phyloP scores from a whole-genome alignment of 2,113 vertebrate species.

The Hemicordylus capensis region DNA sequence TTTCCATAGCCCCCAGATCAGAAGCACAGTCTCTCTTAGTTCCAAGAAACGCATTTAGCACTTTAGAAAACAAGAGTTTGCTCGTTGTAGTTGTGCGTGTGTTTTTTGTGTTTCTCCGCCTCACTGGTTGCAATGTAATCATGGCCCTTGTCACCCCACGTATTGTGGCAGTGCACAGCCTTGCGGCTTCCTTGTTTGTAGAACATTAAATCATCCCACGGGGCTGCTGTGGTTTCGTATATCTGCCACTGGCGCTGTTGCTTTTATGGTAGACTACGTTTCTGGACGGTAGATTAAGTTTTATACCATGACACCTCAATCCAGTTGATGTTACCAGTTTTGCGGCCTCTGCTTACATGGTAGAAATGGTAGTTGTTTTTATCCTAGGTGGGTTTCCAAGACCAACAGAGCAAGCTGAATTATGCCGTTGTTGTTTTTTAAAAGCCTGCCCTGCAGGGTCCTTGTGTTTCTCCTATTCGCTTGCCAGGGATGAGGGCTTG shows the following conservation, averaged over 20 bases:
- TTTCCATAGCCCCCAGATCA: background rate
- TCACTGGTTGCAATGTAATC: slow-evolving; percentile 25
- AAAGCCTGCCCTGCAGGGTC: background rate
- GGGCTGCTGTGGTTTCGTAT: slow-evolving; percentile 26
- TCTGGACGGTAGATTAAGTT: slow-evolving; percentile 44
- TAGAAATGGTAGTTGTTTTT: background rate
- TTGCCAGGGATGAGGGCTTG: background rate
- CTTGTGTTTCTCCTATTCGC: background rate
- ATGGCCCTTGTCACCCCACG: slow-evolving; percentile 5
- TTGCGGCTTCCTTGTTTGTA: slow-evolving; percentile 34
- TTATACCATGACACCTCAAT: slow-evolving; percentile 32
- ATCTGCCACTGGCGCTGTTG: slow-evolving; percentile 8
- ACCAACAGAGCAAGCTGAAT: background rate
- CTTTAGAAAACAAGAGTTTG: slow-evolving; percentile 10
- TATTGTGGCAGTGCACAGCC: slow-evolving; percentile 7
- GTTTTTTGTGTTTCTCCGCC: slow-evolving; percentile 14
- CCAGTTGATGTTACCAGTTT: background rate
- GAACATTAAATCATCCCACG: slow-evolving; percentile 44
- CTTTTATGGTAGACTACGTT: slow-evolving; percentile 35
- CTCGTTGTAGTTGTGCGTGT: background rate
- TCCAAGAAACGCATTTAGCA: background rate
- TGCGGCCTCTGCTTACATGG: background rate
- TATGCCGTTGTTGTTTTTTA: background rate
- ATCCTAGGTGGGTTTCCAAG: background rate
- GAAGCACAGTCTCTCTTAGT: background rate